A percentile compares a stretch with the other conserved stretches of the same genome.
phyloP scores from a whole-genome alignment of 2,888 invertebrate genomes.

The Sisyra nigra region DNA sequence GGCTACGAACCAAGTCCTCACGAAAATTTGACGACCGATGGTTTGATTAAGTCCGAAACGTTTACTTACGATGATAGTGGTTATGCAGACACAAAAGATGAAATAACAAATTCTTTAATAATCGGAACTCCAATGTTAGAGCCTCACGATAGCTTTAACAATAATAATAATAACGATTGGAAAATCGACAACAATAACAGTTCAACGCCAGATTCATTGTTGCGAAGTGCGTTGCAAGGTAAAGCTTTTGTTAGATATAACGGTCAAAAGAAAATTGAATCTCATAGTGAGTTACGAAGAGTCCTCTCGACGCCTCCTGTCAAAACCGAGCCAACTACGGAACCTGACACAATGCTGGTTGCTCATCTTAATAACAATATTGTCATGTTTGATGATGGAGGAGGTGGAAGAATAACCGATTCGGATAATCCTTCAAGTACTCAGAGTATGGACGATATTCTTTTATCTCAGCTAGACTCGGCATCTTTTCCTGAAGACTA shows the following conservation, averaged over 20 bases:
- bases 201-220: slow-evolving; percentile 45
- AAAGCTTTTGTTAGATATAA: slow-evolving; percentile 36
- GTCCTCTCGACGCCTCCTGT: slow-evolving; percentile 31
- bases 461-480: slow-evolving; percentile 49
- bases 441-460: slow-evolving; percentile 49
- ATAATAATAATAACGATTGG: slow-evolving; percentile 65
- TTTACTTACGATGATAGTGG: slow-evolving; percentile 66
- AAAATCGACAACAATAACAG: slow-evolving; percentile 57
- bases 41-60: slow-evolving; percentile 51
- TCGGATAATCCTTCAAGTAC: slow-evolving; percentile 41
- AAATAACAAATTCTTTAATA: slow-evolving; percentile 26
- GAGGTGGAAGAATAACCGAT: slow-evolving; percentile 25
- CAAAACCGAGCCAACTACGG: slow-evolving; percentile 25
- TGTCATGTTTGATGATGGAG: slow-evolving; percentile 32
- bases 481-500: slow-evolving; percentile 59
- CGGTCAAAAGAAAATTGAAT: slow-evolving; percentile 21
- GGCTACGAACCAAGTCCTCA: slow-evolving; percentile 38
- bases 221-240: slow-evolving; percentile 71
- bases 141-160: slow-evolving; percentile 37
- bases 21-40: slow-evolving; percentile 29
- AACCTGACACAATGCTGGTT: slow-evolving; percentile 4
- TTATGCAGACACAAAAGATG: slow-evolving; percentile 49
- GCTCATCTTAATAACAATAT: slow-evolving; percentile 21
- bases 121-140: slow-evolving; percentile 38
- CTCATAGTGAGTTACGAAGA: slow-evolving; percentile 35